phyloP scores from a whole-genome alignment of 2,113 vertebrate species.

The Todiramphus saurophagus region DNA sequence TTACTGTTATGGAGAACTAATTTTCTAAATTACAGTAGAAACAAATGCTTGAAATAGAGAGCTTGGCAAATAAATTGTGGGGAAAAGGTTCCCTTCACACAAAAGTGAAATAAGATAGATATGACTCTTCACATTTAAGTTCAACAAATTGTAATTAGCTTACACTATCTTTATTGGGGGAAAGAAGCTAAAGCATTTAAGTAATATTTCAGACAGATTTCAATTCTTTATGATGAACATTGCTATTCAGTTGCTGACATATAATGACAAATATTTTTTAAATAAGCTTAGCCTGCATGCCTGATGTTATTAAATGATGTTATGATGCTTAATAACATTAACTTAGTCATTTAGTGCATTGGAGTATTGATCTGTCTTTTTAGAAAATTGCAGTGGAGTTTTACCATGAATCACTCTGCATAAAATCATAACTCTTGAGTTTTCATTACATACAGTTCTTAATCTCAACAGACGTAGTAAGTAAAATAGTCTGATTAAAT shows the following conservation, averaged over 20 bases:
- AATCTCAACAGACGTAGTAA: neutral
- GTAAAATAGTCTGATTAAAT: neutral
- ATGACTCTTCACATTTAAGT: neutral
- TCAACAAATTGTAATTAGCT: neutral
- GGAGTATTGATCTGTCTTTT: neutral
- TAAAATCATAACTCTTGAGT: neutral
- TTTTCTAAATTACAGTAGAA: slow-evolving; percentile 22
- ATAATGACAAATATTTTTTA: neutral
- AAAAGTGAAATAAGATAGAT: slow-evolving; percentile 10
- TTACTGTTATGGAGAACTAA: neutral
- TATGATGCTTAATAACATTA: neutral
- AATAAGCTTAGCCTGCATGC: neutral
- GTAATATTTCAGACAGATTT: neutral
- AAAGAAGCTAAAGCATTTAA: neutral
- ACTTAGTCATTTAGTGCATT: neutral
- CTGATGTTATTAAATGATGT: neutral
- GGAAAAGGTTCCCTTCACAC: neutral
- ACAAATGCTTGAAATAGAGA: neutral
- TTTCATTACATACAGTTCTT: neutral
- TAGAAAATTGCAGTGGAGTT: neutral
- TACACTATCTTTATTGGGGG: neutral
- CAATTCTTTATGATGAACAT: neutral
- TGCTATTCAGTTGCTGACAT: neutral
- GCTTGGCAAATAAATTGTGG: neutral
- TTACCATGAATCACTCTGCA: neutral